Evolutionary conservation across 1,140 invertebrate species (phyloP), one percentile per base, ranked within the genome.

Genomic region (Contarinia nasturtii): DNA sequence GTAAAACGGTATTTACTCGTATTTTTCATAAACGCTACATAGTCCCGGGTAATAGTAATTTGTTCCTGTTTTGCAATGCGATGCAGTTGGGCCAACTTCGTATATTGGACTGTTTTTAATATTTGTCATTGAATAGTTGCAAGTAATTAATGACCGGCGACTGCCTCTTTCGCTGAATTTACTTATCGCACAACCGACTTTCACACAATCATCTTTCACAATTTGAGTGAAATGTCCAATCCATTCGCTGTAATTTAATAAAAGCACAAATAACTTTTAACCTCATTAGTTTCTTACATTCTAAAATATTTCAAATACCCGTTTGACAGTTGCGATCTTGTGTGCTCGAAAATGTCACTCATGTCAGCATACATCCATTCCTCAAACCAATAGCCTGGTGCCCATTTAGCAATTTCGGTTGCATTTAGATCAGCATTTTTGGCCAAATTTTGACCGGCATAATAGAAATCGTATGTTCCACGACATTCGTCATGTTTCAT

Each of bases 141-240:
- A 27, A 10, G 10, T 10, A 27, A 27, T 27, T 10, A 27, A 10
- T 5, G 27, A 27, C 10, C 10, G 3, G 3, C 27, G 27, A 3
- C 27, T 27, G 3, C 10, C 10, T 3, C 27, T 10, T 27, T 22
- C 18, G 5, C 8, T 44, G 19, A 22, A 44, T 2, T 20, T 22
- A 1, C 11, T n/a, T 22, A 22, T 22, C 7, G 7, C 42, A 14
- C 42, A 44, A 11, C 42, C 42, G n/a, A 44, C 3, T 21, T 44
- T 20, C 14, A 19, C 20, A 7, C 20, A 11, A 20, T 14, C 42
- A 20, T 14, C 42, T 22, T 21, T 44, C 14, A 44, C 42, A 22
- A 44, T n/a, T 44, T 44, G 42, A n/a, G 42, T 44, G 20, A 44
- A 44, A 14, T 44, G 42, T 21, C 19, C 42, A 44, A 44, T 44